These are phyloP conservation scores for Sciurus carolinensis DNA, from an alignment of 2,797 vertebrate species.

Conservation along the genomic window DNA sequence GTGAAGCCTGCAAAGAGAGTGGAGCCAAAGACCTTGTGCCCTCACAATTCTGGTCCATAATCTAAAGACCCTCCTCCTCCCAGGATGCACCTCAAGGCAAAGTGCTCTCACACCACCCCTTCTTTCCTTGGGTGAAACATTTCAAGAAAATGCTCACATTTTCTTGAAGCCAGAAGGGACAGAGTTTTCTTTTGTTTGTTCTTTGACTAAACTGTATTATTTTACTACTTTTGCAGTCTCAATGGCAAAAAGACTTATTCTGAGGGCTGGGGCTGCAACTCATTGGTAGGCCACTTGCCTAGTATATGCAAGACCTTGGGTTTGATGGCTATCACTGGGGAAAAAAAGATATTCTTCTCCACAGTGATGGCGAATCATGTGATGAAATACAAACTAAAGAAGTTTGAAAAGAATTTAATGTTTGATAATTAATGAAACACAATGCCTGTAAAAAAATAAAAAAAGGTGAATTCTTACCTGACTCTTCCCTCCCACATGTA, in stretches of 20 bases:
- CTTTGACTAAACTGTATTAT: background rate
- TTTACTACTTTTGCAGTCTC: background rate
- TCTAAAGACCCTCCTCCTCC: background rate
- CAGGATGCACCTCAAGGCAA: background rate
- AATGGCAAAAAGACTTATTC: background rate
- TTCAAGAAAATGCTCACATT: background rate
- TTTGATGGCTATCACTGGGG: background rate
- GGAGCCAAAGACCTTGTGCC: background rate
- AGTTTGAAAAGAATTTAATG: background rate
- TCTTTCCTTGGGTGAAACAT: background rate
- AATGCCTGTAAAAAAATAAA: background rate
- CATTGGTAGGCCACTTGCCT: no score
- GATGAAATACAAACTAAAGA: background rate
- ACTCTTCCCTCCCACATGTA: background rate
- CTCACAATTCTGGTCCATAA: background rate
- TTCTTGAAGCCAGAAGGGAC: background rate
- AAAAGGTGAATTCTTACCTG: background rate
- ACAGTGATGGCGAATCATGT: background rate
- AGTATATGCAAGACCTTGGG: background rate
- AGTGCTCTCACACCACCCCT: fast-evolving
- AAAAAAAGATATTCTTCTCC: background rate
- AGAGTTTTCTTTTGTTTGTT: background rate
- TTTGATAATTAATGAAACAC: background rate
- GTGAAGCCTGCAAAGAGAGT: background rate
- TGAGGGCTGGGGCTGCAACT: background rate